These are phyloP conservation scores for Staurois parvus DNA, from an alignment of 2,797 vertebrate species.

Conservation along the genomic window DNA sequence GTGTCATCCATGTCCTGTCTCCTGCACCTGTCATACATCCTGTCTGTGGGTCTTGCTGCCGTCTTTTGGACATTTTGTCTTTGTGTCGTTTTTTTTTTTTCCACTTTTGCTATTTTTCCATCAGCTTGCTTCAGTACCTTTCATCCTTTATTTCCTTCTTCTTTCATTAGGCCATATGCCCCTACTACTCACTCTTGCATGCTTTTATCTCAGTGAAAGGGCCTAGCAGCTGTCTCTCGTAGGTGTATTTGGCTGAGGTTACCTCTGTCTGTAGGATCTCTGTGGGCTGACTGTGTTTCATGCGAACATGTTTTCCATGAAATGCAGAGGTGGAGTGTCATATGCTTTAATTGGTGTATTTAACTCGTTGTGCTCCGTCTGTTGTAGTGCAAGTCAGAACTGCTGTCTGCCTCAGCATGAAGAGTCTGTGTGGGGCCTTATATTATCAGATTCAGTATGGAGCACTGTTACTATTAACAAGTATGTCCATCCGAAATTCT, in stretches of 20 bases:
- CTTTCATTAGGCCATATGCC: constrained; percentile 60
- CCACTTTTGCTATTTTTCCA: constrained; percentile 40
- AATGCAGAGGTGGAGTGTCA: constrained; percentile 62
- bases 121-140: constrained; percentile 43
- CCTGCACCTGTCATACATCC: constrained; percentile 29
- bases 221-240: constrained; percentile 61
- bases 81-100: constrained; percentile 19
- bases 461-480: too few species aligned
- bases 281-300: constrained; percentile 62
- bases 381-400: background rate
- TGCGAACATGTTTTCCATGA: constrained; percentile 63
- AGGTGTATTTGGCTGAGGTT: constrained; percentile 61
- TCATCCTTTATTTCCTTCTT: constrained; percentile 54
- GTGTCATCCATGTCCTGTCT: constrained; percentile 51
- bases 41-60: constrained; percentile 22
- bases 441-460: background rate
- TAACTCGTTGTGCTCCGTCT: constrained; percentile 47
- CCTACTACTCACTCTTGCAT: constrained; percentile 55
- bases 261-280: constrained; percentile 62
- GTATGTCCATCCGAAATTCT: too few species aligned
- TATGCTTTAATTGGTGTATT: constrained; percentile 59
- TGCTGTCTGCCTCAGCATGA: background rate
- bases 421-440: background rate
- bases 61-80: constrained; percentile 40
- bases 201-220: constrained; percentile 57